Evolutionary conservation across 2,888 invertebrate species (phyloP).

Genomic region (Bimastos eiseni): DNA sequence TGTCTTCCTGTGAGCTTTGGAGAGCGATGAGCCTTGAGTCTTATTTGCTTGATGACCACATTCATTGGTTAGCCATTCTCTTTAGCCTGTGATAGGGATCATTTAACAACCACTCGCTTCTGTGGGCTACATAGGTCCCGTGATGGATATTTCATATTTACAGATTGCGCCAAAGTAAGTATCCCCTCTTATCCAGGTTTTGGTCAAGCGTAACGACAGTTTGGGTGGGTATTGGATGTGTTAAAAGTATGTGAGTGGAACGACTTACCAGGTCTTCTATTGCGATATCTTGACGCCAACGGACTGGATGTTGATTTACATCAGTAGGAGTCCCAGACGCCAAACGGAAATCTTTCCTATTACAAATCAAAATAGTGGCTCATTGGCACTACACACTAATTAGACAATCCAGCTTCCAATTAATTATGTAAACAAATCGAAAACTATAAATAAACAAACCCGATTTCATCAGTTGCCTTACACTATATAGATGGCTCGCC

Average conservation of each 20-base stretch:
- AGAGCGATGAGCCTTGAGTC: no score
- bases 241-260: neutral
- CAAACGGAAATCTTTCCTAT: conserved; percentile 25
- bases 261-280: conserved; percentile 14
- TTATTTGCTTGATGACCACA: no score
- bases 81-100: no score
- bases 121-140: no score
- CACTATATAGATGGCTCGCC: neutral
- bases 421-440: neutral
- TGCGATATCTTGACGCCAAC: neutral
- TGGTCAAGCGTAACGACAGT: no score
- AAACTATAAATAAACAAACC: neutral
- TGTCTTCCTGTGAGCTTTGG: no score
- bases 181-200: no score
- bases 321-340: neutral
- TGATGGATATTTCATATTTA: no score
- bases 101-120: no score
- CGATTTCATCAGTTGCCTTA: neutral
- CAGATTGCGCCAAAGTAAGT: no score
- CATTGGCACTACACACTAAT: neutral
- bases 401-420: neutral
- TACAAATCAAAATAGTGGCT: neutral
- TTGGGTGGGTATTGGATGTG: no score
- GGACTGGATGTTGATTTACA: neutral
- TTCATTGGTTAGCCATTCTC: no score